A percentile compares a stretch with the other conserved stretches of the same genome.
These are phyloP conservation scores for Thinocorus orbignyianus DNA, from an alignment of 2,113 vertebrate species.

Conservation along the genomic window DNA sequence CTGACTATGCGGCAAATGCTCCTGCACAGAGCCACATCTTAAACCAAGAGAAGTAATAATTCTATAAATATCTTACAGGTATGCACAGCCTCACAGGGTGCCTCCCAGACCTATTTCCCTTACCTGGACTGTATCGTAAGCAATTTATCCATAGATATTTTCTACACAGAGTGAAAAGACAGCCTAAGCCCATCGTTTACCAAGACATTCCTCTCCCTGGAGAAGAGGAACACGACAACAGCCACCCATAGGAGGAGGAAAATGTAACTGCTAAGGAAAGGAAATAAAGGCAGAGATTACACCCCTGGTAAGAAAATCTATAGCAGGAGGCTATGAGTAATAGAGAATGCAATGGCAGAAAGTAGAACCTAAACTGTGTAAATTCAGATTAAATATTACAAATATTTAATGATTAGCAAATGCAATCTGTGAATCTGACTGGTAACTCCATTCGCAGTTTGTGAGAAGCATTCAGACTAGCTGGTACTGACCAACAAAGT, in stretches of 20 bases:
- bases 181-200: neutral
- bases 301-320: neutral
- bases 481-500: neutral
- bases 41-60: neutral
- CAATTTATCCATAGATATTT: neutral
- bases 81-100: neutral
- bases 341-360: neutral
- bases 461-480: neutral
- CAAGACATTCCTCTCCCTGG: neutral
- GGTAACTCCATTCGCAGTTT: neutral
- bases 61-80: neutral
- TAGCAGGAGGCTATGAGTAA: neutral
- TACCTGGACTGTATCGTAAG: neutral
- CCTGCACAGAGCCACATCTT: neutral
- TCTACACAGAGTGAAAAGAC: neutral
- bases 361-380: neutral
- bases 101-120: neutral
- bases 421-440: fast-evolving
- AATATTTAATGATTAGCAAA: neutral
- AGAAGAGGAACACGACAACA: neutral
- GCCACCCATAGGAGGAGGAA: neutral
- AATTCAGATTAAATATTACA: neutral
- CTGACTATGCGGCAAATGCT: neutral
- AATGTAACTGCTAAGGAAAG: neutral
- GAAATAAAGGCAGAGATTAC: neutral